A percentile compares a stretch with the other conserved stretches of the same genome.
phyloP scores from a whole-genome alignment of 2,888 invertebrate genomes.

The Chalcis sispes region DNA sequence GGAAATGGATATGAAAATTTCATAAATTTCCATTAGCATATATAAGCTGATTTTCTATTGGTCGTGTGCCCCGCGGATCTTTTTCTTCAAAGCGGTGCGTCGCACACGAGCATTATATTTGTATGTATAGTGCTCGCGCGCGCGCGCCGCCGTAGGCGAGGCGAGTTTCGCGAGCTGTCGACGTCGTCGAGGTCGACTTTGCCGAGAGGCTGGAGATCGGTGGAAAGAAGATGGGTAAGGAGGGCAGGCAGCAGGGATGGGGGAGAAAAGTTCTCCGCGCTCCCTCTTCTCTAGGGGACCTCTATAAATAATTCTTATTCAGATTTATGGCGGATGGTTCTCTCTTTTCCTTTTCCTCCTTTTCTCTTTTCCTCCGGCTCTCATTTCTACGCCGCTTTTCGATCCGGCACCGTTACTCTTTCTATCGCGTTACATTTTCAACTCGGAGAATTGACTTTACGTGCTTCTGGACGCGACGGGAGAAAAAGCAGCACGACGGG shows the following conservation, averaged over 20 bases:
- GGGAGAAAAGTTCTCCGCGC: conserved; percentile 46
- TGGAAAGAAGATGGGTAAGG: no score
- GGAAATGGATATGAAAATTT: conserved; percentile 8
- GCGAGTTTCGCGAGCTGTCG: conserved; percentile 20
- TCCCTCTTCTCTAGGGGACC: conserved; percentile 54
- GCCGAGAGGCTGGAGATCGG: background rate
- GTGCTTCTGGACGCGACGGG: background rate
- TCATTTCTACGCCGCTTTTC: conserved; percentile 14
- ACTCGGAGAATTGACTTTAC: conserved; percentile 50
- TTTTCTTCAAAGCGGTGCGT: background rate
- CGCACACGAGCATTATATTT: background rate
- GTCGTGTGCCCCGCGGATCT: background rate
- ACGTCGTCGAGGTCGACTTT: background rate
- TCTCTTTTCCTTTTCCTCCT: conserved; percentile 6
- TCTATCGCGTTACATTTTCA: conserved; percentile 41
- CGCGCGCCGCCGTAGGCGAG: background rate
- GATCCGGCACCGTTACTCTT: conserved; percentile 15
- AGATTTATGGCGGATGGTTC: conserved; percentile 64
- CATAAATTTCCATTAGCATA: conserved; percentile 35
- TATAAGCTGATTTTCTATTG: background rate
- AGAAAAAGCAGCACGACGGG: background rate
- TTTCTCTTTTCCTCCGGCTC: conserved; percentile 7
- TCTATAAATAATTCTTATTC: conserved; percentile 71
- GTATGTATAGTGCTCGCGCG: no score
- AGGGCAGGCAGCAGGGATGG: background rate